Evolutionary conservation across 2,797 vertebrate genomes (phyloP), one percentile per base, ranked within the genome.

Genomic region (Presbytis comata): DNA sequence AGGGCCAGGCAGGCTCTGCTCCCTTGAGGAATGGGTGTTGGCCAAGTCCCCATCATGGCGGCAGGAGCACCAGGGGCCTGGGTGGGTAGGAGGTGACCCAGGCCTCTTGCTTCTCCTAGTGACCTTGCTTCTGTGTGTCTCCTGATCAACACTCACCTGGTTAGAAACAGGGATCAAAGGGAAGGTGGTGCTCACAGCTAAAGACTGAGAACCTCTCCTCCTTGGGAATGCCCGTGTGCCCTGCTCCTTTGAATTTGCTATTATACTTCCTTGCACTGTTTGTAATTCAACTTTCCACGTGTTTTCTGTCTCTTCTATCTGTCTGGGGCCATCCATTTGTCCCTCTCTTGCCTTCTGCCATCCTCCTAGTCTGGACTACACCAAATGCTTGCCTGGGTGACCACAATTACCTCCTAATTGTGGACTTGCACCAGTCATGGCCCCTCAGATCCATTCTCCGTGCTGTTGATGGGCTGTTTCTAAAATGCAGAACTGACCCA

Each of bases 41-140:
- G 12, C 39, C 0, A 6, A 46, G 59, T 50, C 26, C 5, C 67
- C 21, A 4, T 39, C 14, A 2, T 0, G 33, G n/a, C n/a, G 8
- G 19, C 44, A 41, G 33, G 17, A 72, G 3, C 8, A 9, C 75
- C 5, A 59, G n/a, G 17, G 67, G 4, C 33, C 64, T 48, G 30
- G 46, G 44, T 16, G 12, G 33, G 28, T 9, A 17, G 8, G 48
- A 33, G 8, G 33, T 1, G 39, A 26, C 12, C 19, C 5, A 55
- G 85, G 48, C 3, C 19, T 39, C 59, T 89, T 9, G 24, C 28
- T 41, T n/a, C 53, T 28, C 30, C n/a, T 24, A 46, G 33, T 1
- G 8, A 13, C 41, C 61, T 57, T 0, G 0, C 17, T 16, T 13
- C 5, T 8, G 13, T 5, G 7, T 30, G 12, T 76, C 75, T 44